Base-by-base conservation (phyloP, 2,888 invertebrate species). In the Scaeva pyrastri region DNA sequence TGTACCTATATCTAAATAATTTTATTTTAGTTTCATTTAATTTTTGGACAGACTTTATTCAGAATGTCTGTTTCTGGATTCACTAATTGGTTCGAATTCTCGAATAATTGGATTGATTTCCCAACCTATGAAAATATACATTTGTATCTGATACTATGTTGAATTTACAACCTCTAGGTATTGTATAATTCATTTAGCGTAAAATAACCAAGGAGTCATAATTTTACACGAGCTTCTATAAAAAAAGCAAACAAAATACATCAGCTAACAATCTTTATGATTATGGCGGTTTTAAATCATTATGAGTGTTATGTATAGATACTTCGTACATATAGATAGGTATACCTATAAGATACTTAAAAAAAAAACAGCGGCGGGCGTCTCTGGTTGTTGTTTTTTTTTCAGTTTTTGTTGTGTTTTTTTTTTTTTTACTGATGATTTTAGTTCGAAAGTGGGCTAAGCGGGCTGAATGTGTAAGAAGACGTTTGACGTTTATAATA, bases 201-300 rank as follows among this genome's bases (percentile, higher is more conserved):
- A 68, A 74, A 80, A 60, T 60, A 64, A 80, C 72, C 43, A 56
- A 11, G 56, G 55, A 31, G 64, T 31, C 43, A 56, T 5, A 43
- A 78, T 31, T 31, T 31, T 60, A 73, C 43, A 76, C 12, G 62
- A 78, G 55, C 52, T 75, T 3, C 36, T 12, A 19, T 58, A 58
- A 64, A 74, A 60, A 12, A 23, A 70, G 77, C 55, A 73, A 86
- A 86, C 71, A 82, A 60, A 21, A 60, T 21, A 81, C 82, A 66
- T 66, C 48, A 82, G 74, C 81, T 78, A 86, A 82, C 82, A 81
- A 52, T 82, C 71, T 86, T 86, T 86, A 82, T 86, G 82, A 86
- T 86, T 86, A 86, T 86, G 81, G 66, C 71, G 86, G 86, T 78
- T 86, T 86, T 86, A 86, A 86, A 86, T 86, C 82, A 86, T 82